Percentiles rank a stretch among this genome's conserved stretches.
Conservation (phyloP, 2,797 vertebrate species). For the Propithecus deckenii region DNA sequence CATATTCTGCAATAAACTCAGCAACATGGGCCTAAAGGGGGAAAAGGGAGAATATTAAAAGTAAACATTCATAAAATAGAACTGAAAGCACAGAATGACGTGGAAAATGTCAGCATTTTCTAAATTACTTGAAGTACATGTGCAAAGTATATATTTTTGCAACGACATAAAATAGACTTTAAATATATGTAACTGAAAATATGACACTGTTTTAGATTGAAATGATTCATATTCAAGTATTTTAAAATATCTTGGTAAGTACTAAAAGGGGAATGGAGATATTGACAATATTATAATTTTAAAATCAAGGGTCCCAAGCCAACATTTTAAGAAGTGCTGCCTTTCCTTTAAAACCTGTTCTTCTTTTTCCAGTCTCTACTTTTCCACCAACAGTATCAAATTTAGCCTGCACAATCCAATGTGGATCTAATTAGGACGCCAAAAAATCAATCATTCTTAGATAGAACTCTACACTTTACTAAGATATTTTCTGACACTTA, state of each 20-base stretch:
- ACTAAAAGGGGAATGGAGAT: neutral
- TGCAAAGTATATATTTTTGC: constrained; percentile 27
- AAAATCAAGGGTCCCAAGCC: neutral
- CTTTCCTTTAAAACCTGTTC: constrained; percentile 4
- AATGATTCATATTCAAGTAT: constrained; percentile 11
- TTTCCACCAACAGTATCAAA: neutral
- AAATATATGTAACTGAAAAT: constrained; percentile 6
- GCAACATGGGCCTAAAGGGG: neutral
- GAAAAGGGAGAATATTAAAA: constrained; percentile 20
- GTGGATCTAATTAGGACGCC: constrained; percentile 34
- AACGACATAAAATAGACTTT: constrained; percentile 33
- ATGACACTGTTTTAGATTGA: constrained; percentile 25
- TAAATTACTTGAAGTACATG: constrained; percentile 8
- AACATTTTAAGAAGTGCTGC: neutral
- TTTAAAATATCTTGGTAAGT: neutral
- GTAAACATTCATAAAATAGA: constrained; percentile 37
- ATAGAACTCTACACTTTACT: neutral
- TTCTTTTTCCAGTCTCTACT: neutral
- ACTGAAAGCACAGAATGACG: neutral
- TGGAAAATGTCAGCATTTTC: constrained; percentile 17
- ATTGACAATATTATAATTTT: neutral
- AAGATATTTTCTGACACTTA: neutral
- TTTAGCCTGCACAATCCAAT: neutral
- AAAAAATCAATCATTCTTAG: neutral
- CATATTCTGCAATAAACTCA: neutral